phyloP scores from a whole-genome alignment of 2,113 vertebrate species.

The Hippoglossus stenolepis region DNA sequence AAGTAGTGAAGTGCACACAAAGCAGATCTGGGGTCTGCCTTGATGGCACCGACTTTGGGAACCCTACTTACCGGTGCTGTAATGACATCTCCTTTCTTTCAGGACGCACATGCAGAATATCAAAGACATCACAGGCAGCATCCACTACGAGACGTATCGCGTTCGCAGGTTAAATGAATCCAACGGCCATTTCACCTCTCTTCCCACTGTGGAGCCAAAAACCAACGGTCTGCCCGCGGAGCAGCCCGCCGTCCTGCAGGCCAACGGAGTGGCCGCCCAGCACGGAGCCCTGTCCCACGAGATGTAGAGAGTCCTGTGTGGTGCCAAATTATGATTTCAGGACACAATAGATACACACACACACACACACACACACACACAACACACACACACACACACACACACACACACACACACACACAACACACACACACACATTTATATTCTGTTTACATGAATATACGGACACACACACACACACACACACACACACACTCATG shows the following conservation, averaged over 20 bases:
- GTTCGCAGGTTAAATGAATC: slow-evolving; percentile 94
- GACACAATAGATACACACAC: slow-evolving; percentile 39
- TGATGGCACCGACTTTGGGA: no score
- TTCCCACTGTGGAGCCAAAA: slow-evolving; percentile 55
- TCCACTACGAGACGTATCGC: slow-evolving; percentile 97
- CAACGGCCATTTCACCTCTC: slow-evolving; percentile 61
- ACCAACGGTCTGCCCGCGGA: slow-evolving; percentile 82
- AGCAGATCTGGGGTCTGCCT: no score
- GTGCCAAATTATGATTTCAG: slow-evolving; percentile 16
- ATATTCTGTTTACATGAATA: slow-evolving; percentile 54
- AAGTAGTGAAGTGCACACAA: no score
- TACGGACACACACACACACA: slow-evolving; percentile 12
- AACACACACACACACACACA: slow-evolving; percentile 1
- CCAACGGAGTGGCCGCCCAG: slow-evolving; percentile 85
- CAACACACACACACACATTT: slow-evolving; percentile 1
- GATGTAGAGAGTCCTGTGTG: slow-evolving; percentile 84
- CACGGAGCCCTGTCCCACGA: slow-evolving; percentile 89
- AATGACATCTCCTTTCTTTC: slow-evolving; percentile 19
- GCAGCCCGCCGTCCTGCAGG: slow-evolving; percentile 64
- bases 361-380: not conserved
- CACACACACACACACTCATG: slow-evolving; percentile 43
- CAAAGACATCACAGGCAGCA: slow-evolving; percentile 97
- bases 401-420: slow-evolving; percentile 1
- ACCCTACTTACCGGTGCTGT: not conserved
- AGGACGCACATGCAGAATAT: slow-evolving; percentile 99